phyloP scores from a whole-genome alignment of 2,113 vertebrate genomes.

The Amphiprion percula region DNA sequence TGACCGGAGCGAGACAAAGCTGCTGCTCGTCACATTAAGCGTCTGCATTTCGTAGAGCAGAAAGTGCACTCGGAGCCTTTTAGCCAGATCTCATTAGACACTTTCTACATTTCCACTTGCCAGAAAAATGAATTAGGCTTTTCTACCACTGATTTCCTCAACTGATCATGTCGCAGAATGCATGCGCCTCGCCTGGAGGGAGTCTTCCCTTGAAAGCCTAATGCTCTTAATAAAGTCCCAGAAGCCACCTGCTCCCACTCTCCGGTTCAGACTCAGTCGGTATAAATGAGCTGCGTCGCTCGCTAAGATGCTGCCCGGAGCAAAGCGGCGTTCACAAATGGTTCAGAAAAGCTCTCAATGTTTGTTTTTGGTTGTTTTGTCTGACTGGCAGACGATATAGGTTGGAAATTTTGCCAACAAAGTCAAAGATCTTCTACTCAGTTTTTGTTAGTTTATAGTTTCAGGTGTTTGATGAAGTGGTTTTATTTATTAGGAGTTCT shows the following conservation, averaged over 20 bases:
- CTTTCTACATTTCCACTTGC: conserved; percentile 41
- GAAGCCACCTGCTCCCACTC: conserved; percentile 66
- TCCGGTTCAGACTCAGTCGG: conserved; percentile 25
- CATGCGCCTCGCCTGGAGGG: conserved; percentile 36
- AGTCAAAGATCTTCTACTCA: conserved; percentile 37
- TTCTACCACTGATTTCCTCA: conserved; percentile 46
- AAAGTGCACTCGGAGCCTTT: conserved; percentile 21
- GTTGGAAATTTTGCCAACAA: conserved; percentile 26
- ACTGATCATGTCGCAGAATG: conserved; percentile 53
- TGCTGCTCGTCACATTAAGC: conserved; percentile 10
- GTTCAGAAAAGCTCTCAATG: conserved; percentile 24
- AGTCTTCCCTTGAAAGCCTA: conserved; percentile 53
- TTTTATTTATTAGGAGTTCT: not conserved
- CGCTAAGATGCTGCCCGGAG: not conserved
- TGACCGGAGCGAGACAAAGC: conserved; percentile 34
- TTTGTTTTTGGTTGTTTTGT: conserved; percentile 36
- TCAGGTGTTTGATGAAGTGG: conserved; percentile 4
- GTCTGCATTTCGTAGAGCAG: conserved; percentile 11
- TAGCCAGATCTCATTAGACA: conserved; percentile 48
- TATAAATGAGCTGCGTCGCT: conserved; percentile 48
- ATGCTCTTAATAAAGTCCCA: conserved; percentile 68
- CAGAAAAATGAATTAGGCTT: conserved; percentile 48
- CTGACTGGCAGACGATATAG: conserved; percentile 34
- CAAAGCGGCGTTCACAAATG: not conserved
- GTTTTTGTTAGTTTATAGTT: conserved; percentile 23